Base-by-base conservation (phyloP, 1,140 invertebrate genomes). In the Trypoxylus dichotomus region DNA sequence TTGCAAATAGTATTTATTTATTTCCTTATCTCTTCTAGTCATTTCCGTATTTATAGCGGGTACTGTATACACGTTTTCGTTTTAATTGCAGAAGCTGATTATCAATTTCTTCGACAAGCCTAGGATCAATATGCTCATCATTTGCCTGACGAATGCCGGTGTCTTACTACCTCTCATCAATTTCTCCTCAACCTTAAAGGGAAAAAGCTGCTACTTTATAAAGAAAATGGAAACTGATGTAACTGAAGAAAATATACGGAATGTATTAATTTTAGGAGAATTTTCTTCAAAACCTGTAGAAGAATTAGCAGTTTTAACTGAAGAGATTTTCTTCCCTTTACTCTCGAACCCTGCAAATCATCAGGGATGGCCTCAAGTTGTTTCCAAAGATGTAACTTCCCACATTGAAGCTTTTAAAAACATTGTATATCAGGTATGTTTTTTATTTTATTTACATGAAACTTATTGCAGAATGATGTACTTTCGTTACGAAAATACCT, bases 211-310 rank as follows among this genome's bases (percentile, higher is more conserved):
- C 25, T 94, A 93, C 82, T 94, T 94, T 83, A 88, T 94, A 21
- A 90, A 91, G 79, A 90, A 89, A 79, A 86, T 87, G 43, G 79
- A 84, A 11, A 88, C 89, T 11, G 83, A 85, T 2, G 83, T 94
- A 11, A 87, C 88, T 1, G 90, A 88, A 77, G 89, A 91, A 43
- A 90, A 92, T 80, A 86, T 93, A 8, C 85, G 88, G 75, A 87
- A 88, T 32, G 85, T 88, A 1, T 81, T 96, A 7, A 89, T 93
- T n/a, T 92, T 92, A 79, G 95, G 96, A 7, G 95, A 97, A 85
- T 89, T 97, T 82, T 91, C 93, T 1, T 89, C 91, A 1, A 92
- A 92, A 79, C 92, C 94, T 0, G 86, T 97, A 0, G 94, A 95
- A 76, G 94, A 96, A 83, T 83, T 97, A 0, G 90, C 91, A 25